These are phyloP conservation scores for Nesogale talazaci DNA, from an alignment of 2,113 vertebrate species.

Conservation along the genomic window DNA sequence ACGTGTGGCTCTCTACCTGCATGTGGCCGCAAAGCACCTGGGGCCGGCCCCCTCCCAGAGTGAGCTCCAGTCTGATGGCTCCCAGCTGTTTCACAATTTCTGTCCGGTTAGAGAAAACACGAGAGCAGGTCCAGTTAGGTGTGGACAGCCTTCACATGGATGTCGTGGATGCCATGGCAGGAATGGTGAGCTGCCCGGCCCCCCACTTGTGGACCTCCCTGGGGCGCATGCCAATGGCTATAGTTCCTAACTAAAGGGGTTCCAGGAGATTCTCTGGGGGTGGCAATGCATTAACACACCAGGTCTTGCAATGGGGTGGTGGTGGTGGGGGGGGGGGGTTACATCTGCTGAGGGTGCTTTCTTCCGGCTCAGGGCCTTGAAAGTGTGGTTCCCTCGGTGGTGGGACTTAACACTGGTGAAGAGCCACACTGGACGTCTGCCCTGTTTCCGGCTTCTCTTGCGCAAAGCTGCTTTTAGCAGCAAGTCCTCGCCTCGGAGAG, in stretches of 20 bases:
- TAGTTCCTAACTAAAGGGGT: constrained; percentile 49
- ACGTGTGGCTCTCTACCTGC: accelerated
- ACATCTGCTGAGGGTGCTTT: accelerated
- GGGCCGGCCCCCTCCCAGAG: neutral
- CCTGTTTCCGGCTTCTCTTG: neutral
- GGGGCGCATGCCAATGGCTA: neutral
- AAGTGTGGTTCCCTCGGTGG: neutral
- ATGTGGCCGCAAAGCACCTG: accelerated
- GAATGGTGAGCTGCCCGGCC: neutral
- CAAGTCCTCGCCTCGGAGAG: neutral
- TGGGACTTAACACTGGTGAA: neutral
- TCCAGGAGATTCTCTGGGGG: constrained; percentile 30
- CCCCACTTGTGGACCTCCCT: neutral
- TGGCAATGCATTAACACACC: neutral
- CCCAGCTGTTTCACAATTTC: constrained; percentile 6
- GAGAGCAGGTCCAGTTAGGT: constrained; percentile 9
- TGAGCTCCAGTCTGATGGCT: neutral
- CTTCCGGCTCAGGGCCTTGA: neutral
- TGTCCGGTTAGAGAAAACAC: constrained; percentile 26
- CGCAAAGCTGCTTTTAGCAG: neutral
- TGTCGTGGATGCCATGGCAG: neutral
- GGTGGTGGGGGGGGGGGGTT: no score
- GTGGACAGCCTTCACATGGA: neutral
- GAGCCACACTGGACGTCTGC: neutral
- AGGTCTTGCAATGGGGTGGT: neutral